Evolutionary conservation across 2,113 vertebrate genomes (phyloP), one percentile per base, ranked within the genome.

Genomic region (Hemiprocne comata): DNA sequence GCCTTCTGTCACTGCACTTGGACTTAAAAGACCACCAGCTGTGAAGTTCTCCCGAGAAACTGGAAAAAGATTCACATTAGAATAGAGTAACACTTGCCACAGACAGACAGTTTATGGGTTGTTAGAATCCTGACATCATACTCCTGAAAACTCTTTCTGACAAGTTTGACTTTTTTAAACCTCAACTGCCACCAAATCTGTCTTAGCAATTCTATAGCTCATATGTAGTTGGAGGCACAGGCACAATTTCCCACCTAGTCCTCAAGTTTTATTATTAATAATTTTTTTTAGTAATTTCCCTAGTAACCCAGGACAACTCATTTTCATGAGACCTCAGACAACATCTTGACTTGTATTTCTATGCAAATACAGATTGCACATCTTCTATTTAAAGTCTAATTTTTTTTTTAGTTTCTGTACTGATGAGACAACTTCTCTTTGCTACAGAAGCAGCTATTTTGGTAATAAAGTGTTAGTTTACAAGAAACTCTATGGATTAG

Each of bases 1-100:
- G 95, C 96, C 97, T 83, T 99, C 98, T 78, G 98, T 93, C 42
- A 98, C 98, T 85, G 98, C 96, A 95, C 95, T 98, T 5, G 99
- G 97, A 73, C 98, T 98, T 97, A 99, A 96, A 66, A 99, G 98
- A 92, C 98, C 98, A 48, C 98, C 98, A 33, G 98, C 94, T 81
- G 98, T 93, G 33, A 97, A 95, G 85, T 72, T 96, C 61, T 98
- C 97, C 85, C 97, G 95, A 76, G 98, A 97, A 96, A 98, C 98
- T 98, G 90, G 40, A 97, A 91, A 65, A 57, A 89, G 20, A 93
- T 50, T 50, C 18, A 3, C 7, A 55, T 78, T 28, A 93, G 50
- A 54, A 75, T 7, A 85, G 16, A 3, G 1, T 33, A 58, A 60
- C 25, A 36, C 21, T 19, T 74, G 14, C 36, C 73, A 73, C 2